These are phyloP conservation scores for Melanophora roralis DNA, from an alignment of 2,888 invertebrate species.

Conservation along the genomic window DNA sequence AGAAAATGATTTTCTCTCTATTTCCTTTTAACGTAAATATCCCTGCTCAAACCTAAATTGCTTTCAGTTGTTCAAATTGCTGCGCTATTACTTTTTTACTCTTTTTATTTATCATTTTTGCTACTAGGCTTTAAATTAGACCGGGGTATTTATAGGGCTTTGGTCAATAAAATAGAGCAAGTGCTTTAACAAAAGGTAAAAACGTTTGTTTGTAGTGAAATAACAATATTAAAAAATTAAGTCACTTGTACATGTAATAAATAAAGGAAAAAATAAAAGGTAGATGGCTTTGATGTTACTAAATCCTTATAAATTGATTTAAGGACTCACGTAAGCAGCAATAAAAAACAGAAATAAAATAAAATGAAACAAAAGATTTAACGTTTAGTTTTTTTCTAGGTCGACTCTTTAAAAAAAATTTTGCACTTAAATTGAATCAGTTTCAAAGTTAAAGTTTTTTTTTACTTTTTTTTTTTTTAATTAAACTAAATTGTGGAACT, in stretches of 20 bases:
- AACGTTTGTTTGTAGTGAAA: background rate
- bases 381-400: background rate
- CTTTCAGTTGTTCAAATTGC: background rate
- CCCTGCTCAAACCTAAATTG: background rate
- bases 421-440: too few relatives aligned
- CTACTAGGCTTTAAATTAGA: slow-evolving; percentile 54
- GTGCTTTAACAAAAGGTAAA: slow-evolving; percentile 12
- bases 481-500: too few relatives aligned
- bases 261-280: slow-evolving; percentile 39
- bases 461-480: too few relatives aligned
- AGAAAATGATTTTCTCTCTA: slow-evolving; percentile 28
- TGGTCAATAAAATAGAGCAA: slow-evolving; percentile 46
- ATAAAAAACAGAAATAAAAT: slow-evolving; percentile 4
- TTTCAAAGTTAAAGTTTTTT: too few relatives aligned
- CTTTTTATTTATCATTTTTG: slow-evolving; percentile 30
- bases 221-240: slow-evolving; percentile 24
- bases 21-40: slow-evolving; percentile 22
- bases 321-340: slow-evolving; percentile 55
- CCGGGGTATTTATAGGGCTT: slow-evolving; percentile 56
- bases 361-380: background rate
- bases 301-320: slow-evolving; percentile 74
- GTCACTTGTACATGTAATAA: slow-evolving; percentile 21
- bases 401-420: too few relatives aligned
- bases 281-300: slow-evolving; percentile 72
- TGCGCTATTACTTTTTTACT: background rate